Conservation (phyloP, 2,888 invertebrate genomes). For the Herminia tarsipennalis region DNA sequence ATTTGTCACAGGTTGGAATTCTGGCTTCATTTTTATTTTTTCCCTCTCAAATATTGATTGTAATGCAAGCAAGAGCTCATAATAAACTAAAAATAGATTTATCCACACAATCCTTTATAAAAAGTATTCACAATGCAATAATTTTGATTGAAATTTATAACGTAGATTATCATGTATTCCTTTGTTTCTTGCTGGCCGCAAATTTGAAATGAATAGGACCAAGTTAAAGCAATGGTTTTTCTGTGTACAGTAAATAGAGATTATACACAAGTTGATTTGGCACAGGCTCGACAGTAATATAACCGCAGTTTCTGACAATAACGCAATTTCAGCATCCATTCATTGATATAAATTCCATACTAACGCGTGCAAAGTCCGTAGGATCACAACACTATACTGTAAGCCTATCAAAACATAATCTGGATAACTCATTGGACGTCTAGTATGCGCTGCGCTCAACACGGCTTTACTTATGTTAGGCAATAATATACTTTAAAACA, state of each 20-base stretch:
- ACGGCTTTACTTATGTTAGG: conserved; percentile 28
- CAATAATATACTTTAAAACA: conserved; percentile 56
- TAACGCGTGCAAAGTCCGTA: conserved; percentile 59
- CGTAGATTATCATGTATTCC: background rate
- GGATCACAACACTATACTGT: conserved; percentile 71
- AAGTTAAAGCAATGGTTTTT: conserved; percentile 26
- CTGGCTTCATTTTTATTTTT: no score
- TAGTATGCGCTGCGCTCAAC: conserved; percentile 41
- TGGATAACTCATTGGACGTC: conserved; percentile 65
- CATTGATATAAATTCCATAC: conserved; percentile 66
- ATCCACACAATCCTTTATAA: no score
- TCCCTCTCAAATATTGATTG: no score
- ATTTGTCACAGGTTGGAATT: no score
- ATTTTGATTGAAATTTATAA: no score
- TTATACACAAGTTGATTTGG: conserved; percentile 50
- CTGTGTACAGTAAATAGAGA: conserved; percentile 53
- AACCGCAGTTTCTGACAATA: conserved; percentile 46
- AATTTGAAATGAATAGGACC: conserved; percentile 19
- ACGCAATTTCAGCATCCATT: conserved; percentile 51
- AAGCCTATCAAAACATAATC: conserved; percentile 74
- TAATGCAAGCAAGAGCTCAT: no score
- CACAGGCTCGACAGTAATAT: conserved; percentile 45
- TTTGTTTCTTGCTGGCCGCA: conserved; percentile 2
- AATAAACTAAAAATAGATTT: no score
- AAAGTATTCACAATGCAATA: no score